Base-by-base conservation (phyloP, 1,140 invertebrate species). In the Aphis craccivora region DNA sequence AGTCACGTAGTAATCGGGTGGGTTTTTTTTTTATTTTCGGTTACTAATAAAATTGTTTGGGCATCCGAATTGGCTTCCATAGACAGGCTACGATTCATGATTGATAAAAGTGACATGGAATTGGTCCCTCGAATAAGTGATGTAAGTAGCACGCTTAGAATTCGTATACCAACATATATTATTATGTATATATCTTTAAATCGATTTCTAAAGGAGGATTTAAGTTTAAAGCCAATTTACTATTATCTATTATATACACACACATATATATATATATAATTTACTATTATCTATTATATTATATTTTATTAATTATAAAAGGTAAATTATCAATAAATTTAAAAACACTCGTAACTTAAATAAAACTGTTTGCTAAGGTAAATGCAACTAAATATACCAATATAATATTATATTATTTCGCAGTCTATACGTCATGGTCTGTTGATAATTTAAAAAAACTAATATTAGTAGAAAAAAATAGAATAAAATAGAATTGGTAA, bases 101-200 rank as follows among this genome's bases (percentile, higher is more conserved):
- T 67, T 67, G 60, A 76, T n/a, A 76, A 76, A 76, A 76, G 30
- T n/a, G 60, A 76, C 60, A n/a, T 35, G 60, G 60, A 76, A n/a
- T 76, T 76, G 60, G 60, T 76, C 30, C n/a, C 60, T n/a, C 60
- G 60, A n/a, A 35, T 76, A 76, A 76, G 60, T 76, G 60, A 76
- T 76, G 60, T 76, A 76, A 76, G 60, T 76, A 76, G 60, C 30
- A n/a, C 60, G 60, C 60, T 76, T 76, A 76, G 60, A n/a, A 76
- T 76, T 76, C 60, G 30, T n/a, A 76, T n/a, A 76, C 30, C 1
- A 76, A 76, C n/a, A 40, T 40, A 76, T 76, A 76, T n/a, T 67
- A 67, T 67, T n/a, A n/a, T 35, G 30, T 76, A 76, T 76, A 76
- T 14, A 6, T 76, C 30, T 76, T 76, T 76, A 76, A 76, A 76